Percentiles rank a stretch among this genome's conserved stretches.
These are phyloP conservation scores for Papilio protenor DNA, from an alignment of 2,888 invertebrate genomes.

Conservation along the genomic window DNA sequence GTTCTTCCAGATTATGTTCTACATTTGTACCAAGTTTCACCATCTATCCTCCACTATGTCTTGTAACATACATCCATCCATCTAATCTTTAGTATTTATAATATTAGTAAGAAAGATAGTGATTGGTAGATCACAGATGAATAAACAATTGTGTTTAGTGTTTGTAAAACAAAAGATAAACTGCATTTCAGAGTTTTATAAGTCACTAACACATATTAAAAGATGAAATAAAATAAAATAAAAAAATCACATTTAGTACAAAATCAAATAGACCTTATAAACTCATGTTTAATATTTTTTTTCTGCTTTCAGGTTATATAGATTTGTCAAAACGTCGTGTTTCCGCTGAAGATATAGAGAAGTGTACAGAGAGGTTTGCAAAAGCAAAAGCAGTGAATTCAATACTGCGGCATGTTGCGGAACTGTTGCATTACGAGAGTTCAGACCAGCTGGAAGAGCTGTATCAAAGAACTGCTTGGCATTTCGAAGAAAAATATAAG, in stretches of 20 bases:
- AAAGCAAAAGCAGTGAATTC: slow-evolving; percentile 99
- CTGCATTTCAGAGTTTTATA: neutral
- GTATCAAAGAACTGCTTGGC: slow-evolving; percentile 98
- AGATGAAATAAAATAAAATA: neutral
- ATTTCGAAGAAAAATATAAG: slow-evolving; percentile 98
- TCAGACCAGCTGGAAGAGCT: slow-evolving; percentile 97
- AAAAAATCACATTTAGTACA: too few species aligned
- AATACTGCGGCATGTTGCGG: slow-evolving; percentile 98
- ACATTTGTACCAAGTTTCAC: too few species aligned
- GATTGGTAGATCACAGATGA: neutral
- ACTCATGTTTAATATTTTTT: too few species aligned
- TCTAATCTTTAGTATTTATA: too few species aligned
- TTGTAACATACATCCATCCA: too few species aligned
- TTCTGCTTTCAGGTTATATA: slow-evolving; percentile 91
- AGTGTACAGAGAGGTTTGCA: slow-evolving; percentile 99
- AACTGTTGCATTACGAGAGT: slow-evolving; percentile 94
- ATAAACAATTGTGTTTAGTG: neutral
- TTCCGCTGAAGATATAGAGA: slow-evolving; percentile 98
- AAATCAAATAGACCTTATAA: too few species aligned
- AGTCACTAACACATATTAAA: neutral
- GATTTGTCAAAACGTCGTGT: slow-evolving; percentile 99
- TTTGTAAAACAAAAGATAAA: neutral
- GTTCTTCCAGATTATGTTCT: too few species aligned
- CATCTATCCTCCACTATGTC: too few species aligned
- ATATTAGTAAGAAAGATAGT: neutral